A percentile compares a stretch with the other conserved stretches of the same genome.
These are phyloP conservation scores for Sebastiscus albofasciatus DNA, from an alignment of 2,797 vertebrate genomes.

Conservation along the genomic window DNA sequence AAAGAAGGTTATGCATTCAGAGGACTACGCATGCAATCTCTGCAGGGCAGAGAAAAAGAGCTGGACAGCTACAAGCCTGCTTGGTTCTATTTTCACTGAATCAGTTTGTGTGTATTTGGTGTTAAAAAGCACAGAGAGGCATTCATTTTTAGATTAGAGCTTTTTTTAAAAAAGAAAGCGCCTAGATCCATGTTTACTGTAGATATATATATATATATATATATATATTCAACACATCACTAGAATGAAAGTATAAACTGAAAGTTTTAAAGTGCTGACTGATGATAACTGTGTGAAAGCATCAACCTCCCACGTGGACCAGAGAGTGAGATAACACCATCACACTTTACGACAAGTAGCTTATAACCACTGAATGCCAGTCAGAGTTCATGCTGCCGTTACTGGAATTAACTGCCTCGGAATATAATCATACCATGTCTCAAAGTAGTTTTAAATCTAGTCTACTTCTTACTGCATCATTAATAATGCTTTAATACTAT, in stretches of 20 bases:
- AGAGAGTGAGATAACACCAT: not conserved
- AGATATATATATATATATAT: too few species aligned
- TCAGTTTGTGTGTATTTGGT: not conserved
- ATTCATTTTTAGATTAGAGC: not conserved
- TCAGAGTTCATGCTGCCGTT: not conserved
- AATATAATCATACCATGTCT: not conserved
- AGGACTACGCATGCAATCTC: conserved; percentile 40
- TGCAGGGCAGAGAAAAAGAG: conserved; percentile 18
- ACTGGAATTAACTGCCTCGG: conserved; percentile 10
- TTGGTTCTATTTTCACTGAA: not conserved
- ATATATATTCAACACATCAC: not conserved
- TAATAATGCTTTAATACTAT: not conserved
- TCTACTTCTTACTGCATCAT: not conserved
- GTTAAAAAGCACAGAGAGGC: not conserved
- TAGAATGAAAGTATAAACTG: not conserved
- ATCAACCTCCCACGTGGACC: conserved; percentile 23
- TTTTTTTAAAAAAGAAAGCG: not conserved
- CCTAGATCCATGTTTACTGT: not conserved
- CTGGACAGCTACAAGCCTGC: not conserved
- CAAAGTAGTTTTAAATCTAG: not conserved
- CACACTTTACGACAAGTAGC: not conserved
- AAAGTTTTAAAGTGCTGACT: conserved; percentile 33
- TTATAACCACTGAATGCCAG: conserved; percentile 11
- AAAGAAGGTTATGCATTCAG: conserved; percentile 34
- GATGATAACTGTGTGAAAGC: not conserved